phyloP scores from a whole-genome alignment of 2,888 invertebrate genomes.

The Lymantria monacha region DNA sequence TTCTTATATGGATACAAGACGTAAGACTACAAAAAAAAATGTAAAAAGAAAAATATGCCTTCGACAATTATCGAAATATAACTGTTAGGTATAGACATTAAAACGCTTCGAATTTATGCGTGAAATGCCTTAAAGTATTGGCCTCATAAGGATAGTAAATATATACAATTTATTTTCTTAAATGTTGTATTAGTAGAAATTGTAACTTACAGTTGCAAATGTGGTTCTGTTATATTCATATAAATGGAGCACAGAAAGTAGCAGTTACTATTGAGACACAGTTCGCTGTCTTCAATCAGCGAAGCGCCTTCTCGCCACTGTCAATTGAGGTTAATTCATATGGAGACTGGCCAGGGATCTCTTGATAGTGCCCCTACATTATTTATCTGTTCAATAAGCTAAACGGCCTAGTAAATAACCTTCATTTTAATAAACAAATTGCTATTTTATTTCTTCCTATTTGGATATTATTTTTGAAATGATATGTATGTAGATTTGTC shows the following conservation, averaged over 20 bases:
- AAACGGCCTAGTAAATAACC: slow-evolving; percentile 61
- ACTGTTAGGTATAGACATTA: no score
- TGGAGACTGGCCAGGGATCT: slow-evolving; percentile 75
- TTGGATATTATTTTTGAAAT: slow-evolving; percentile 8
- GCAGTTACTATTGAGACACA: slow-evolving; percentile 54
- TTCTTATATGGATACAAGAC: no score
- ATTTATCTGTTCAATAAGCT: slow-evolving; percentile 76
- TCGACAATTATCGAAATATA: no score
- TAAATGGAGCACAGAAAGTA: slow-evolving; percentile 49
- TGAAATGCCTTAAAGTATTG: no score
- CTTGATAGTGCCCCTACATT: slow-evolving; percentile 69
- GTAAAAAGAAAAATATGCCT: no score
- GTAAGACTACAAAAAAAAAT: no score
- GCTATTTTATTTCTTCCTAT: slow-evolving; percentile 36
- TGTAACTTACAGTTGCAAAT: no score
- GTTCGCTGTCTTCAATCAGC: slow-evolving; percentile 74
- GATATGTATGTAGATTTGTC: slow-evolving; percentile 5
- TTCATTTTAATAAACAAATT: slow-evolving; percentile 45
- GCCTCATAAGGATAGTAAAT: no score
- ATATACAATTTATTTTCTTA: no score
- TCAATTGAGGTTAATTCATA: slow-evolving; percentile 82
- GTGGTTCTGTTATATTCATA: slow-evolving; percentile 45
- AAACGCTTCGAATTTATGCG: no score
- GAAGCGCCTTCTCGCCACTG: slow-evolving; percentile 74
- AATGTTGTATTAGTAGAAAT: no score